Evolutionary conservation across 1,140 invertebrate species (phyloP).

Genomic region (Globodera ellingtonae): DNA sequence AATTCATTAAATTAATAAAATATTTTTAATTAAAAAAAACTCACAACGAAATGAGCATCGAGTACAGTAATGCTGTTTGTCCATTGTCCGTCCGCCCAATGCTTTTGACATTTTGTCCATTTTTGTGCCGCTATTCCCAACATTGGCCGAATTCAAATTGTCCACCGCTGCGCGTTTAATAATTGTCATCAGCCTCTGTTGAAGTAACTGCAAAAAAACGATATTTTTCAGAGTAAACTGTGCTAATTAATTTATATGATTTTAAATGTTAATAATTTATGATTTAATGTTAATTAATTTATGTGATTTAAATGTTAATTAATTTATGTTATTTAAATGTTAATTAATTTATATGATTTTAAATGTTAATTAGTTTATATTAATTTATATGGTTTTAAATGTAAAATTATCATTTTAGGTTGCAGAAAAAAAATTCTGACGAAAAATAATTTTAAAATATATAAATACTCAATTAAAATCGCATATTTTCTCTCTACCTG

Average conservation of each 20-base stretch:
- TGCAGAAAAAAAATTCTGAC: background rate
- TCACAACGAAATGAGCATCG: constrained; percentile 25
- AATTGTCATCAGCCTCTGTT: constrained; percentile 39
- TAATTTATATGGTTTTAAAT: background rate
- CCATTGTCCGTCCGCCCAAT: background rate
- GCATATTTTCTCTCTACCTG: too few species aligned
- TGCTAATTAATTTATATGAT: too few species aligned
- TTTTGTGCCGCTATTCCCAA: background rate
- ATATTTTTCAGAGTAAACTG: background rate
- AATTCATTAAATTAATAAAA: too few species aligned
- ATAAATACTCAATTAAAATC: too few species aligned
- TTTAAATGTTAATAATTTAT: too few species aligned
- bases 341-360: too few species aligned
- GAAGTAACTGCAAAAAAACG: constrained; percentile 25
- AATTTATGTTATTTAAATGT: too few species aligned
- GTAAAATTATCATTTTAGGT: background rate
- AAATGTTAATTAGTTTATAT: too few species aligned
- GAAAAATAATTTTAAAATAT: background rate
- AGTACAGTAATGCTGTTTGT: constrained; percentile 27
- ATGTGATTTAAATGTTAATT: too few species aligned
- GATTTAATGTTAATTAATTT: too few species aligned
- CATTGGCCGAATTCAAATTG: background rate
- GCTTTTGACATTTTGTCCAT: background rate
- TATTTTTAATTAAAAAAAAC: background rate
- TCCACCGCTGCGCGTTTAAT: constrained; percentile 33